These are phyloP conservation scores for Gambusia yucatana DNA, from an alignment of 2,797 vertebrate genomes.

Conservation along the genomic window DNA sequence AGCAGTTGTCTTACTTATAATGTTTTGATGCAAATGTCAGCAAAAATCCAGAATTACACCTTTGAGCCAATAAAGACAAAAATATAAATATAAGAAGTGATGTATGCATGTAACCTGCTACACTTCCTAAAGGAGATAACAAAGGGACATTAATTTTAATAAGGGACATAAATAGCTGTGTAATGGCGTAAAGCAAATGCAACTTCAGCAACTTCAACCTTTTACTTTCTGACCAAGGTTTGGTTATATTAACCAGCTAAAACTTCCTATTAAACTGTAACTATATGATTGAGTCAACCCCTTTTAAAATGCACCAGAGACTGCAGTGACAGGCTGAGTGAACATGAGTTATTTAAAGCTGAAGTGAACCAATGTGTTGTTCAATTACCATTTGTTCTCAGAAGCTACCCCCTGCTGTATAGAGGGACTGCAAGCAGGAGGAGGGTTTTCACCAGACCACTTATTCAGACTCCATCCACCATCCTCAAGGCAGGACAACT, in stretches of 20 bases:
- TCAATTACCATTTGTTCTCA: conserved; percentile 33
- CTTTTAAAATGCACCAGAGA: conserved; percentile 37
- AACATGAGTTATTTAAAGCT: conserved; percentile 63
- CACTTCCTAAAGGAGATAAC: neutral
- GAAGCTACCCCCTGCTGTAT: conserved; percentile 40
- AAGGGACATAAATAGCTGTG: neutral
- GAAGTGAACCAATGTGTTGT: conserved; percentile 42
- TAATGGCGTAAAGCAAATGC: neutral
- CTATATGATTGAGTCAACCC: conserved; percentile 32
- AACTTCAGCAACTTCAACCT: neutral
- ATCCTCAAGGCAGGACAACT: conserved; percentile 38
- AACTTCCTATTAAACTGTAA: conserved; percentile 15
- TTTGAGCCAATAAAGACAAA: neutral
- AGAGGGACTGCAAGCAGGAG: neutral
- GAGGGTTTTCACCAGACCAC: conserved; percentile 23
- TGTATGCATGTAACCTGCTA: neutral
- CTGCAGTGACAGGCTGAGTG: conserved; percentile 40
- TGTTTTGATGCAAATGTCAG: neutral
- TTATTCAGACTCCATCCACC: conserved; percentile 42
- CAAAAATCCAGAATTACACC: neutral
- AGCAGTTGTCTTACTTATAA: neutral
- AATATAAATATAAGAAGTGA: neutral
- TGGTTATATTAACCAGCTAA: conserved; percentile 17
- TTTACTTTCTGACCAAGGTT: neutral
- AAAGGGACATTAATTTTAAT: neutral